Evolutionary conservation across 1,140 invertebrate species (phyloP).

Genomic region (Pogonognathellus flavescens): DNA sequence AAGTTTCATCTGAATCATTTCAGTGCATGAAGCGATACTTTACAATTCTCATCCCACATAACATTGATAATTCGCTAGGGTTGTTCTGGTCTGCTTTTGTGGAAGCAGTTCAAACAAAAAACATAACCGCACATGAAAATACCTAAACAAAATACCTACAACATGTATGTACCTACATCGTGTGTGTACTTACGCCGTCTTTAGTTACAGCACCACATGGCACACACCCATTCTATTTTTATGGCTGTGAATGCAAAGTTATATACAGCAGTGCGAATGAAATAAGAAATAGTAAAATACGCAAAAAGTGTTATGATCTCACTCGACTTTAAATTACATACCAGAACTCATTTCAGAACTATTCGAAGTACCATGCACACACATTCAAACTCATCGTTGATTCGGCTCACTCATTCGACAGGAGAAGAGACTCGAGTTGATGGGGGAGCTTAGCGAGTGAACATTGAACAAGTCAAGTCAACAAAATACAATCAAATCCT

Average conservation of each 20-base stretch:
- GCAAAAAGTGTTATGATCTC: background rate
- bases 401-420: background rate
- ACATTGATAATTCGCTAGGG: no score
- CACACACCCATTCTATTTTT: slow-evolving; percentile 35
- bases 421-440: background rate
- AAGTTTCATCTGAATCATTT: no score
- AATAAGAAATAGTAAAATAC: slow-evolving; percentile 9
- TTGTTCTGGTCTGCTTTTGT: background rate
- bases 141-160: background rate
- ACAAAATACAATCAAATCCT: slow-evolving; percentile 39
- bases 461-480: background rate
- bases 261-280: background rate
- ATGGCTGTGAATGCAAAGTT: slow-evolving; percentile 3
- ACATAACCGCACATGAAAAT: slow-evolving; percentile 26
- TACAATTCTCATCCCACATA: no score
- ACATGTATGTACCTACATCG: no score
- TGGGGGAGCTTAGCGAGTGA: no score
- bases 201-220: slow-evolving; percentile 3
- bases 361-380: no score
- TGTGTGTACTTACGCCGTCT: no score
- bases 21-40: no score
- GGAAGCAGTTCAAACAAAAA: background rate
- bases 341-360: no score
- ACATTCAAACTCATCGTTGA: no score
- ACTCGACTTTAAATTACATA: no score